Evolutionary conservation across 92 coral and sea anemone species (phyloP), one percentile per base, ranked within the genome.

Genomic region (Chrysogorgia sp.): DNA sequence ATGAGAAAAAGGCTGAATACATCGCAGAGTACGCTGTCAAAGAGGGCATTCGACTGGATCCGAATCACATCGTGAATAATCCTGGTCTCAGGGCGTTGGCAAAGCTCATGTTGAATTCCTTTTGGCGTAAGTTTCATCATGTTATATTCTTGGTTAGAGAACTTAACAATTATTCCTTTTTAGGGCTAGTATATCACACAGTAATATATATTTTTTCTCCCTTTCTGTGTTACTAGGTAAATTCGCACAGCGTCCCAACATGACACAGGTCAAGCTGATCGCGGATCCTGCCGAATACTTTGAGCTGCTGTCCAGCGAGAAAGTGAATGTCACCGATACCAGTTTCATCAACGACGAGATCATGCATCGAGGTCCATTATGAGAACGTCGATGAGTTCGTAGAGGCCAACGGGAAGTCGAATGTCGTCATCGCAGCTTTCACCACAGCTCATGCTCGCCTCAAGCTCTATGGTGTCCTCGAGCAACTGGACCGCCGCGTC

Each of bases 1-100:
- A 88, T 21, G 81, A 81, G 10, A 29, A 85, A 6, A 84, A 80
- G 45, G 43, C 10, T 0, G 43, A 59, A 20, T 87, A 84, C 63
- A 80, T 87, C 20, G 30, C 34, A 6, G 82, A 74, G 0, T 88
- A 81, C 56, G 10, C 14, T 3, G 75, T 28, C 14, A 61, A 85
- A 10, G 92, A 85, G 29, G 85, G 89, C 0, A 88, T 88, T 41
- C 19, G 22, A 1, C 55, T 88, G 47, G 89, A 85, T 14, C 35
- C 19, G 24, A 53, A 8, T 0, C 63, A 85, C 34, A 77, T 85
- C 0, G 35, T 17, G 20, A 70, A 82, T 47, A 89, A 85, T 29
- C 85, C 89, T 15, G 92, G 89, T 8, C 61, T 85, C 6, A 60
- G 89, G 2, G 77, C 84, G 5, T 47, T 88, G 29, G 84, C 89